Conservation (phyloP, 2,113 vertebrate species). For the mouse (Mus musculus) region GRCm39 chr16:77546001-77546500, state of each 20-base stretch:
- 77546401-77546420: neutral
- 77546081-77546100: neutral
- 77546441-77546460: constrained; percentile 40
- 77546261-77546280: neutral
- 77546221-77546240: neutral
- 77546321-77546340: neutral
- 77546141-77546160: constrained; percentile 19
- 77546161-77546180: neutral
- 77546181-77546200: neutral
- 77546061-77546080: constrained; percentile 1
- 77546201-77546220: constrained; percentile 40
- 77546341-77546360: neutral
- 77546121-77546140: neutral
- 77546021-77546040: constrained; percentile 5
- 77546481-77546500: neutral
- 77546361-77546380: neutral
- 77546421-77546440: neutral
- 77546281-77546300: neutral
- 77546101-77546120: neutral
- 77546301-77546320: neutral
- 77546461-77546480: neutral
- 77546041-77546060: constrained; percentile 30
- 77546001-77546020: constrained; percentile 9
- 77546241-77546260: neutral
- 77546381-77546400: neutral